A percentile compares a stretch with the other conserved stretches of the same genome.
phyloP scores from a whole-genome alignment of 2,797 vertebrate genomes.

The Furcifer pardalis region DNA sequence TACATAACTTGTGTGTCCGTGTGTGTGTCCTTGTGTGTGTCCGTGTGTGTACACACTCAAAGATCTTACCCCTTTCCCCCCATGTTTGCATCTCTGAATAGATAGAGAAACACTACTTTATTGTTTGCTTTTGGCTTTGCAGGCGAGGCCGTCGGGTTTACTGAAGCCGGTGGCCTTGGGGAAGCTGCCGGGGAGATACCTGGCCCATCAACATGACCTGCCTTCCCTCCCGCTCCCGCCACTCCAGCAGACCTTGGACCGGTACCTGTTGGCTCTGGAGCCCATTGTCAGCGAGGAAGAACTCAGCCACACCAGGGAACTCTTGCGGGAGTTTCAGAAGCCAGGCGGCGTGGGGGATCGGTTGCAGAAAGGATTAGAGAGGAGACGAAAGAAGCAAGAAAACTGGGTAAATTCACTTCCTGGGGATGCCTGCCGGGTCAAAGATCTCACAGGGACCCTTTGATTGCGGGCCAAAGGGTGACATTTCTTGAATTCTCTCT shows the following conservation, averaged over 20 bases:
- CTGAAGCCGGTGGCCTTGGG: slow-evolving; percentile 80
- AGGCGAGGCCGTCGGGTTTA: slow-evolving; percentile 80
- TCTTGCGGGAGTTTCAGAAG: slow-evolving; percentile 86
- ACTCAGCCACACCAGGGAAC: slow-evolving; percentile 82
- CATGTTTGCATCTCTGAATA: neutral
- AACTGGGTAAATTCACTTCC: slow-evolving; percentile 88
- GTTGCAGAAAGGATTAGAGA: slow-evolving; percentile 92
- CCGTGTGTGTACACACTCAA: no score
- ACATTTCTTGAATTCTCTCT: no score
- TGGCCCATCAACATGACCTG: slow-evolving; percentile 87
- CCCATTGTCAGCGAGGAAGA: slow-evolving; percentile 91
- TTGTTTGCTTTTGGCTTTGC: slow-evolving; percentile 46
- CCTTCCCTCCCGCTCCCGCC: slow-evolving; percentile 89
- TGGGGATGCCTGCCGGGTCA: no score
- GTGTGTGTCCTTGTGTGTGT: no score
- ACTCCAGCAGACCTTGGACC: slow-evolving; percentile 87
- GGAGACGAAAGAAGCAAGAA: slow-evolving; percentile 87
- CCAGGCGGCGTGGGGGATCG: slow-evolving; percentile 89
- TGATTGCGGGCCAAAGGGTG: no score
- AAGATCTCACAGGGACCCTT: no score
- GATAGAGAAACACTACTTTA: no score
- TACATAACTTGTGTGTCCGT: no score
- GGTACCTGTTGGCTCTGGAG: slow-evolving; percentile 86
- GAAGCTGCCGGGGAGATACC: slow-evolving; percentile 78
- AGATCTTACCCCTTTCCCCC: no score